phyloP scores from a whole-genome alignment of 2,113 vertebrate species.

The Nycticorax nycticorax region DNA sequence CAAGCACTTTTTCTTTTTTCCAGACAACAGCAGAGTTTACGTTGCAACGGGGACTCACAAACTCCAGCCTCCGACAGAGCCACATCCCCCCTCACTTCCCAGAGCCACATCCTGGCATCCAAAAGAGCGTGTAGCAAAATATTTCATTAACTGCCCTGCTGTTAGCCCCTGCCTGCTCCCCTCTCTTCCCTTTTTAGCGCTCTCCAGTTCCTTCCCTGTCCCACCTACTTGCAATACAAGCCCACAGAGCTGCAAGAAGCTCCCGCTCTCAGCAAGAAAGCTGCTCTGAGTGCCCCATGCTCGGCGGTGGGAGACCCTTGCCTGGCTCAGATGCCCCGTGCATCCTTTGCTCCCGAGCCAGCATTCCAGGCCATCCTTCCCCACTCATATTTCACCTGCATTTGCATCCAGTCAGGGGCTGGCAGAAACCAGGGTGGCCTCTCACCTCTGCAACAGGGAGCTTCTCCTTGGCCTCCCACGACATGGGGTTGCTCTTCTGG shows the following conservation, averaged over 20 bases:
- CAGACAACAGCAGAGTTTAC: not conserved
- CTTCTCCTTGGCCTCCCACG: accelerated
- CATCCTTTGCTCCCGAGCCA: not conserved
- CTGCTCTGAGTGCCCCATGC: not conserved
- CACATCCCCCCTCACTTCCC: not conserved
- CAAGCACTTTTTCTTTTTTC: not conserved
- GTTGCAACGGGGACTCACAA: not conserved
- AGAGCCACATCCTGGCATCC: not conserved
- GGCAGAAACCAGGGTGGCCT: not conserved
- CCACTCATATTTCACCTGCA: accelerated
- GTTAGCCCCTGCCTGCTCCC: not conserved
- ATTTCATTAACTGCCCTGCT: not conserved
- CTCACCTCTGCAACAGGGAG: not conserved
- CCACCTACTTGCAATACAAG: not conserved
- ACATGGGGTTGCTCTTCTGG: not conserved
- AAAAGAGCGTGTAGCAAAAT: not conserved
- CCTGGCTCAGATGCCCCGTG: accelerated
- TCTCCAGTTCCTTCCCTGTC: not conserved
- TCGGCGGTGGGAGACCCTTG: accelerated
- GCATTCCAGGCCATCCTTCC: not conserved
- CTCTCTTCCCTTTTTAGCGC: not conserved
- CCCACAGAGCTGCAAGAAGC: not conserved
- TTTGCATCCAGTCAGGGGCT: accelerated
- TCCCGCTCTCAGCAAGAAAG: not conserved
- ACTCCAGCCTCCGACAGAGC: not conserved